These are phyloP conservation scores for Ditula angustiorana DNA, from an alignment of 2,888 invertebrate species.

Conservation along the genomic window DNA sequence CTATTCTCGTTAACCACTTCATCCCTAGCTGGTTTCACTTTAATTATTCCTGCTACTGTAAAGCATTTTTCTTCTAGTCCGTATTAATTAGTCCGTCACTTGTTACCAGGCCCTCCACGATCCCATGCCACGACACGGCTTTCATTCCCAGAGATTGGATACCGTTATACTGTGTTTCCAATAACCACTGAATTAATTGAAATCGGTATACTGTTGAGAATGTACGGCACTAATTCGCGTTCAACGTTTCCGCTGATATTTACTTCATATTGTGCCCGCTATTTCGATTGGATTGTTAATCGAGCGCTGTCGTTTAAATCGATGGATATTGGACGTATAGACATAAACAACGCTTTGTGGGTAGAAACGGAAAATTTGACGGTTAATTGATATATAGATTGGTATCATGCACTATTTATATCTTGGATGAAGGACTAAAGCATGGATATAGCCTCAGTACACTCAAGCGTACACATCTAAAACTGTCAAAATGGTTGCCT, in stretches of 20 bases:
- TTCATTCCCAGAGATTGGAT: constrained; percentile 34
- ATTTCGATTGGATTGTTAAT: constrained; percentile 2
- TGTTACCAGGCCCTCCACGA: background rate
- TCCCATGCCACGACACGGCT: constrained; percentile 1
- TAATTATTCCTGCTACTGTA: background rate
- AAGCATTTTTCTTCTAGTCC: background rate
- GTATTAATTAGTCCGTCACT: constrained; percentile 23
- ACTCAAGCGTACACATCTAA: no score
- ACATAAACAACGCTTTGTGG: background rate
- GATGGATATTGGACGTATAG: background rate
- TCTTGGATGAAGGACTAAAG: no score
- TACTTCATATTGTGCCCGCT: constrained; percentile 3
- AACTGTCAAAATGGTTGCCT: no score
- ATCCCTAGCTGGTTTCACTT: background rate
- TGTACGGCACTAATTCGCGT: constrained; percentile 3
- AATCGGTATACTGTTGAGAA: constrained; percentile 13
- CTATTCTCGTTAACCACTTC: no score
- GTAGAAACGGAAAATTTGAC: background rate
- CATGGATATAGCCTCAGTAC: no score
- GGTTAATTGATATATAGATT: no score
- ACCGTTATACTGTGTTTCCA: constrained; percentile 13
- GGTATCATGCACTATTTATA: no score
- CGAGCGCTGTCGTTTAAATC: background rate
- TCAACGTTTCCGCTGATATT: background rate
- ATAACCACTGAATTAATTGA: constrained; percentile 38